These are phyloP conservation scores for Apoda limacodes DNA, from an alignment of 2,888 invertebrate genomes.

Conservation along the genomic window DNA sequence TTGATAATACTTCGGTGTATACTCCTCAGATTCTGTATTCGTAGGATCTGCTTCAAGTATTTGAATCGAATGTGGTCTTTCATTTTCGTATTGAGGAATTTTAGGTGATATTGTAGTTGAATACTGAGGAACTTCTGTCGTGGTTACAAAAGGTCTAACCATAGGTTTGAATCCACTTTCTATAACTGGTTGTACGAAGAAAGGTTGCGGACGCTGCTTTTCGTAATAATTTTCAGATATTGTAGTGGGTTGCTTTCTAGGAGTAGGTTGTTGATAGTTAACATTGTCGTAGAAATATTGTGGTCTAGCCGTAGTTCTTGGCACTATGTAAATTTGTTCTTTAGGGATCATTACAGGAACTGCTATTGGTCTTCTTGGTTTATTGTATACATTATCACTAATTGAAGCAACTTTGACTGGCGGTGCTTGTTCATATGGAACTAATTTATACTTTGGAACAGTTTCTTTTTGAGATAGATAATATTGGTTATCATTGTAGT, in stretches of 20 bases:
- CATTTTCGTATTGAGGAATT: slow-evolving; percentile 24
- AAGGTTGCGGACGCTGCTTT: slow-evolving; percentile 31
- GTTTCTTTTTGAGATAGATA: slow-evolving; percentile 48
- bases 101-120: slow-evolving; percentile 25
- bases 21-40: slow-evolving; percentile 19
- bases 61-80: slow-evolving; percentile 27
- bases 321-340: slow-evolving; percentile 42
- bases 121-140: slow-evolving; percentile 31
- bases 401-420: slow-evolving; percentile 35
- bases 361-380: slow-evolving; percentile 30
- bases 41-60: slow-evolving; percentile 21
- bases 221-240: slow-evolving; percentile 55
- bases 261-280: slow-evolving; percentile 27
- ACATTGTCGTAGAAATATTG: slow-evolving; percentile 36
- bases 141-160: slow-evolving; percentile 24
- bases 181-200: slow-evolving; percentile 33
- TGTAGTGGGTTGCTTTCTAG: slow-evolving; percentile 31
- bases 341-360: slow-evolving; percentile 32
- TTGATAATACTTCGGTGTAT: slow-evolving; percentile 34
- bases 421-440: slow-evolving; percentile 64
- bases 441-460: slow-evolving; percentile 48
- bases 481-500: slow-evolving; percentile 40
- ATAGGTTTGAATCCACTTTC: slow-evolving; percentile 57
- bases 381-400: slow-evolving; percentile 27
- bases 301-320: slow-evolving; percentile 39